Conservation (phyloP, 2,113 vertebrate genomes). For the Polypterus senegalus region DNA sequence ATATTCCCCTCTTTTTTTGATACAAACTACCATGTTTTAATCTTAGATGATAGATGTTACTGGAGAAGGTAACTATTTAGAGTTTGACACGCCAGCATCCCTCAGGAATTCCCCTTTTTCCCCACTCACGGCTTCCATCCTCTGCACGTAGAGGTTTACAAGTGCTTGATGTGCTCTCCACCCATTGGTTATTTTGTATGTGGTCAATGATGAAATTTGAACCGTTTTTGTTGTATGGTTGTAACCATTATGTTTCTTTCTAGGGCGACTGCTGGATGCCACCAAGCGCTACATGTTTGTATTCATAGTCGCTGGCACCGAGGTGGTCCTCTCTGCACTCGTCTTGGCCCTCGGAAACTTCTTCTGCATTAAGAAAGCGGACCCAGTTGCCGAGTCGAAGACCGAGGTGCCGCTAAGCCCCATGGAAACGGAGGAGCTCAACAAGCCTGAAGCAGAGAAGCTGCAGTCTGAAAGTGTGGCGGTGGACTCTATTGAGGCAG, state of each 20-base stretch:
- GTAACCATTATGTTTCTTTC: constrained; percentile 13
- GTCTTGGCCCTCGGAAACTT: constrained; percentile 64
- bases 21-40: too few species aligned
- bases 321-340: constrained; percentile 65
- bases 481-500: neutral
- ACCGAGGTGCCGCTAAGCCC: constrained; percentile 45
- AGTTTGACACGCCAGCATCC: too few species aligned
- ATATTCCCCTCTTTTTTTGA: too few species aligned
- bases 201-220: too few species aligned
- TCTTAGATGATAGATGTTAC: too few species aligned
- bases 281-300: constrained; percentile 69
- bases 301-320: constrained; percentile 74
- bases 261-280: constrained; percentile 73
- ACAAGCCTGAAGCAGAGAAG: constrained; percentile 1
- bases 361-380: constrained; percentile 58
- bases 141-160: too few species aligned
- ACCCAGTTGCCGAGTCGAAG: constrained; percentile 31
- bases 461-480: constrained; percentile 17
- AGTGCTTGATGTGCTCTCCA: too few species aligned
- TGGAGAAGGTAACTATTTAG: too few species aligned
- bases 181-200: too few species aligned
- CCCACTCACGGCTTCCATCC: too few species aligned
- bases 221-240: neutral
- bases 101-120: too few species aligned
- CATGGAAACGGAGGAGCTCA: constrained; percentile 61